Evolutionary conservation across 2,888 invertebrate species (phyloP).

Genomic region (Sarcophaga subvicina): DNA sequence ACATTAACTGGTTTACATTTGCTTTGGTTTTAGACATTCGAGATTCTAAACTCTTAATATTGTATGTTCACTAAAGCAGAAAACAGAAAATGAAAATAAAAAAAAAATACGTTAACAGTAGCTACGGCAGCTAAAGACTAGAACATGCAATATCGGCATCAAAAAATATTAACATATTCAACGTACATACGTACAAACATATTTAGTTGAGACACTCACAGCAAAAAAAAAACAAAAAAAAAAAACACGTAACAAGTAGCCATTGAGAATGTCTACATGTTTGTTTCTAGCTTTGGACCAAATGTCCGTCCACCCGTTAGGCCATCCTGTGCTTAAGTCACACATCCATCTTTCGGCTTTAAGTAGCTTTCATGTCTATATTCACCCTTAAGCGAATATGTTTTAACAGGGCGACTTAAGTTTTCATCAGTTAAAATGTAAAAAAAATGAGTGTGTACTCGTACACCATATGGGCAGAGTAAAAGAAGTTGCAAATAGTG

Average conservation of each 20-base stretch:
- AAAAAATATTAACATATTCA: conserved; percentile 46
- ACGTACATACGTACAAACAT: too few species aligned
- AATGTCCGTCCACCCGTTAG: not conserved
- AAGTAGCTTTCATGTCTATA: conserved; percentile 47
- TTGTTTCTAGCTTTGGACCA: not conserved
- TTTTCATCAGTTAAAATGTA: conserved; percentile 50
- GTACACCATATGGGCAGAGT: not conserved
- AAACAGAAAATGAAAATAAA: not conserved
- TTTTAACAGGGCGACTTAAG: conserved; percentile 40
- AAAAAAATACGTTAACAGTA: not conserved
- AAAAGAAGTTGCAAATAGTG: not conserved
- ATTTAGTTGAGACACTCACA: not conserved
- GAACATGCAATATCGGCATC: not conserved
- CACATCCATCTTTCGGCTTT: conserved; percentile 39
- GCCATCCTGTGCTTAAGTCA: conserved; percentile 25
- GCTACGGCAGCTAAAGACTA: not conserved
- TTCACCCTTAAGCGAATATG: conserved; percentile 39
- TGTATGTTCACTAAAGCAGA: conserved; percentile 28
- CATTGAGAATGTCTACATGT: conserved; percentile 30
- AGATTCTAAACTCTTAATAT: conserved; percentile 3
- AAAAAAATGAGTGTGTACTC: not conserved
- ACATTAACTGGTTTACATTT: conserved; percentile 49
- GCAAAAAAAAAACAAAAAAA: not conserved
- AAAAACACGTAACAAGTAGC: conserved; percentile 55
- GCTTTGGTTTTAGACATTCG: conserved; percentile 11